Evolutionary conservation across 2,113 vertebrate genomes (phyloP), one percentile per base, ranked within the genome.

Genomic region (Potamarius usumacintae): DNA sequence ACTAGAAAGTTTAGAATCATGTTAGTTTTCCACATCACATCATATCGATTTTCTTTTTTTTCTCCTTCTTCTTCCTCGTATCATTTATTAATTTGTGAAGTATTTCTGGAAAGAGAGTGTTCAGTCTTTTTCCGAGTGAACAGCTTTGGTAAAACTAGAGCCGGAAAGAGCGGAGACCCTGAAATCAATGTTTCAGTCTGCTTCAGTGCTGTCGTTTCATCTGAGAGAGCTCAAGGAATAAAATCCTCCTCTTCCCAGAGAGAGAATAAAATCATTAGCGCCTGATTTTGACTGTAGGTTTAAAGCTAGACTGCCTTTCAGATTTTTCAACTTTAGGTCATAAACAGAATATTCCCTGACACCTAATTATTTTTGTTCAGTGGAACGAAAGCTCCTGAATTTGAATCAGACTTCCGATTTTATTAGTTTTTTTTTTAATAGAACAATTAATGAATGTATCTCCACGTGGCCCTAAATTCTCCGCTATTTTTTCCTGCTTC

Each of bases 1-100:
- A 95, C 92, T 95, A 94, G 93, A 94, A 55, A 95, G 95, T 96
- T 94, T 94, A 93, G 94, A 96, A 94, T 74, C 60, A 83, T 90
- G 94, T 93, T 94, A 94, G 95, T 95, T 94, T 87, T 92, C 93
- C 94, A 94, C 42, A 42, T 42, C 94, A 94, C 96, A 95, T 96
- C 95, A 93, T 95, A 94, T 94, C 88, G 83, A 91, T 89, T 88
- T 30, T 50, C 63, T 87, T 89, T 78, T 76, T 8, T 89, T 88
- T 27, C 60, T 86, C 0, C 4, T 42, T 0, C 4, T 42, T 4
- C 42, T 88, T 79, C 63, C 84, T 93, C 87, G 89, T 90, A 30
- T 63, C 22, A 18, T 57, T 42, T 50, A 48, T 60, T 76, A 4
- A 53, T 50, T 84, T n/a, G 62, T 74, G 67, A 86, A 86, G 83